phyloP scores from a whole-genome alignment of 2,888 invertebrate genomes.

The Glomeris marginata region DNA sequence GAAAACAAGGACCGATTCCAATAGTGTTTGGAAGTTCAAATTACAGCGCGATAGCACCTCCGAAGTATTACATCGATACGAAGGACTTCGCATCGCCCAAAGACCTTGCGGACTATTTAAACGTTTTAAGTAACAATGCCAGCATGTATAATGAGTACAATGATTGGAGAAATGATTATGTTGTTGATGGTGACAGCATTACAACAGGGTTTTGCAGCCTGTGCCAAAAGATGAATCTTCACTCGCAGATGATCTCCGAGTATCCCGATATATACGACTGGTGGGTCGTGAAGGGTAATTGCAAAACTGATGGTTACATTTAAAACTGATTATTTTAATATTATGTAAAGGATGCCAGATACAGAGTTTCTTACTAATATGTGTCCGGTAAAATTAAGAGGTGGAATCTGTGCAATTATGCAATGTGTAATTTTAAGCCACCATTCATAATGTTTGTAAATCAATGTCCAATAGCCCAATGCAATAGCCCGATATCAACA shows the following conservation, averaged over 20 bases:
- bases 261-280: constrained; percentile 10
- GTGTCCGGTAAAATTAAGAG: no score
- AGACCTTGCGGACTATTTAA: constrained; percentile 7
- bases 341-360: no score
- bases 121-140: constrained; percentile 1
- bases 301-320: no score
- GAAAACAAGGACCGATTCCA: constrained; percentile 6
- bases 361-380: no score
- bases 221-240: constrained; percentile 7
- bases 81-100: constrained; percentile 2
- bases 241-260: background rate
- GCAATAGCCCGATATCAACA: no score
- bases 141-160: constrained; percentile 4
- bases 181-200: background rate
- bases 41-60: constrained; percentile 4
- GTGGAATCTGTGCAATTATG: no score
- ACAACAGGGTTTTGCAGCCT: background rate
- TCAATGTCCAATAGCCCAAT: no score
- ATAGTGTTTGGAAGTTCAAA: constrained; percentile 11
- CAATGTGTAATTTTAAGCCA: no score
- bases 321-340: no score
- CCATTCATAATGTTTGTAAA: no score
- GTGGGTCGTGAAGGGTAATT: constrained; percentile 3
- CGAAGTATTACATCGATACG: constrained; percentile 3
- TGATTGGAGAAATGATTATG: constrained; percentile 4